Evolutionary conservation across 2,888 invertebrate species (phyloP).

Genomic region (Stenichneumon culpator): DNA sequence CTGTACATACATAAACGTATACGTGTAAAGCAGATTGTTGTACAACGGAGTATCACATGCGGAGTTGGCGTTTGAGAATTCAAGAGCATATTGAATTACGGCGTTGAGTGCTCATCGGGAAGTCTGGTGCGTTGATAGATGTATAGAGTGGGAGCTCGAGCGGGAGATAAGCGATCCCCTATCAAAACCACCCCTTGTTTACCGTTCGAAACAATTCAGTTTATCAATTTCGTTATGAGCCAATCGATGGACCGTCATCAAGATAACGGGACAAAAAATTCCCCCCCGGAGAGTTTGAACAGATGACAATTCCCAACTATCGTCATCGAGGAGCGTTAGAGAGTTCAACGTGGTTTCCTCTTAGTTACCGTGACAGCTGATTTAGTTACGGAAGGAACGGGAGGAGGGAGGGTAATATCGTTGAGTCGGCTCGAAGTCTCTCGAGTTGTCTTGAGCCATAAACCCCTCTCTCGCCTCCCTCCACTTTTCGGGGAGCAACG

Average conservation of each 20-base stretch:
- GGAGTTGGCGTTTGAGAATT: conserved; percentile 13
- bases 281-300: not conserved
- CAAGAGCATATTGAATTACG: conserved; percentile 46
- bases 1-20: not conserved
- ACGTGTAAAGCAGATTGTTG: not conserved
- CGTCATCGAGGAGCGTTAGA: not conserved
- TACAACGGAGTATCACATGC: not conserved
- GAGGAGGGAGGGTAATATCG: not conserved
- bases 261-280: not conserved
- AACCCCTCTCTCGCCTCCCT: not conserved
- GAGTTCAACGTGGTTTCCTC: conserved; percentile 17
- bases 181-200: conserved; percentile 27
- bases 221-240: conserved; percentile 29
- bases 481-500: conserved; percentile 8
- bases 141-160: conserved; percentile 5
- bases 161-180: conserved; percentile 43
- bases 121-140: not conserved
- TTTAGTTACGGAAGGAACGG: not conserved
- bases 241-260: not conserved
- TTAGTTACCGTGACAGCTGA: conserved; percentile 17
- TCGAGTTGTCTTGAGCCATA: not conserved
- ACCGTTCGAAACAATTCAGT: conserved; percentile 27
- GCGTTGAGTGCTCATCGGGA: conserved; percentile 21
- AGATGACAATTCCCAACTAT: not conserved
- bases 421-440: not conserved